These are phyloP conservation scores for Drosophila incognita DNA, from an alignment of 2,888 invertebrate genomes.

Conservation along the genomic window DNA sequence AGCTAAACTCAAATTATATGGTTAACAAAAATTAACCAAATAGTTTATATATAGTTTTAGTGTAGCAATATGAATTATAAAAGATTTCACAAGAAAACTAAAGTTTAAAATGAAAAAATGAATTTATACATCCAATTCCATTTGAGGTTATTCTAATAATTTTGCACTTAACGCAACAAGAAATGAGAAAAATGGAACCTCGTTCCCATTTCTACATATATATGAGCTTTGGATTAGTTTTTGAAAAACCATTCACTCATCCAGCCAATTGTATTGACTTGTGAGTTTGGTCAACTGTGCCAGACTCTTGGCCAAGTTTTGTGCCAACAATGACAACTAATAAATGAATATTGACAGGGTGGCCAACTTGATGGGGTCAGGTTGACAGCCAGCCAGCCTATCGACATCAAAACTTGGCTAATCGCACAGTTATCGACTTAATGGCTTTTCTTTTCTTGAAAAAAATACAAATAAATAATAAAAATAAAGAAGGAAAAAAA, in stretches of 20 bases:
- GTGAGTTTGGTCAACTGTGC: conserved; percentile 36
- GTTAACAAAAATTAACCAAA: not conserved
- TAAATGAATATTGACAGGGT: conserved; percentile 79
- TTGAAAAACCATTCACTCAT: not conserved
- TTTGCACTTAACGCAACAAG: not conserved
- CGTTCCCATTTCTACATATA: not conserved
- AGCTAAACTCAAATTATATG: not conserved
- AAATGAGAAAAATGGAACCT: not conserved
- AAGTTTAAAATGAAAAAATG: not conserved
- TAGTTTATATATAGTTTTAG: not conserved
- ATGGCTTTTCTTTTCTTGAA: conserved; percentile 69
- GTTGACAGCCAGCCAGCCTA: conserved; percentile 51
- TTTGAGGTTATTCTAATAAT: not conserved
- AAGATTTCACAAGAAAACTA: not conserved
- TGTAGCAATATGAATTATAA: not conserved
- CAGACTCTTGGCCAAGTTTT: conserved; percentile 48
- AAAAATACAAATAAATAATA: conserved; percentile 1
- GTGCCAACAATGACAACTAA: conserved; percentile 64
- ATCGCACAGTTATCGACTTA: conserved; percentile 80
- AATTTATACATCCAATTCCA: not conserved
- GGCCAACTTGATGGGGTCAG: conserved; percentile 36
- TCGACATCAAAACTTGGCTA: conserved; percentile 76
- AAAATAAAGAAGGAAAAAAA: conserved; percentile 8
- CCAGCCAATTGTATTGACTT: not conserved
- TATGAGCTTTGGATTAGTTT: not conserved